Percentiles rank a stretch among this genome's conserved stretches.
phyloP scores from a whole-genome alignment of 2,888 invertebrate species.

The Rotaria macrura region DNA sequence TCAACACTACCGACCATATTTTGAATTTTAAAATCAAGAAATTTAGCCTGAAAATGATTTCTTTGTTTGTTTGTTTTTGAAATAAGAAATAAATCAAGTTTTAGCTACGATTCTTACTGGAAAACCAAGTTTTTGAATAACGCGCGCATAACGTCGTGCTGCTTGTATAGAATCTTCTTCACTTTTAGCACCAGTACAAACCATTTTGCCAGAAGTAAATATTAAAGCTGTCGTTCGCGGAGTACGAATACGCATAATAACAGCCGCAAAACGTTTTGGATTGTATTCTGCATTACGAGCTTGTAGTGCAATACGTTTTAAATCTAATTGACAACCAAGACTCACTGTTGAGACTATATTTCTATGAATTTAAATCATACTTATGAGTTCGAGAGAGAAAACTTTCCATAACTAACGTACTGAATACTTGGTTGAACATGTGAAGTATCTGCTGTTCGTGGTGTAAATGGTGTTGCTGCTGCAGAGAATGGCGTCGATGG shows the following conservation, averaged over 20 bases:
- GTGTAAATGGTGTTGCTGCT: not conserved
- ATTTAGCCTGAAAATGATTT: constrained; percentile 24
- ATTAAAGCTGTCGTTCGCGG: constrained; percentile 32
- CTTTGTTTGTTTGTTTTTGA: no score
- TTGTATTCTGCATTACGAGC: constrained; percentile 98
- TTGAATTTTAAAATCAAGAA: constrained; percentile 32
- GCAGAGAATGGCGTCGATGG: not conserved
- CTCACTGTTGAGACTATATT: constrained; percentile 98
- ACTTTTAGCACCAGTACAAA: constrained; percentile 34
- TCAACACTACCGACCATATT: constrained; percentile 33
- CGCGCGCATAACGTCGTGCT: constrained; percentile 30
- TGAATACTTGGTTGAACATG: not conserved
- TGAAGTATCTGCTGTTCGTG: not conserved
- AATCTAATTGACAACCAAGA: constrained; percentile 76
- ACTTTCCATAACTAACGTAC: not conserved
- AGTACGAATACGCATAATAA: constrained; percentile 33
- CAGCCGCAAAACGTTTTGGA: constrained; percentile 59
- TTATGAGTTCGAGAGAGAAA: not conserved
- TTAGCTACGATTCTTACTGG: not conserved
- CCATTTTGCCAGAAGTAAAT: constrained; percentile 33
- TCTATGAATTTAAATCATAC: constrained; percentile 51
- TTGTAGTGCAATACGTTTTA: constrained; percentile 90
- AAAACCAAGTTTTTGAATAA: constrained; percentile 33
- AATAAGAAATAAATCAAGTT: not conserved
- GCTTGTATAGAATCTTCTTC: constrained; percentile 28